These are phyloP conservation scores for Ibidorhyncha struthersii DNA, from an alignment of 2,113 vertebrate species.

Conservation along the genomic window DNA sequence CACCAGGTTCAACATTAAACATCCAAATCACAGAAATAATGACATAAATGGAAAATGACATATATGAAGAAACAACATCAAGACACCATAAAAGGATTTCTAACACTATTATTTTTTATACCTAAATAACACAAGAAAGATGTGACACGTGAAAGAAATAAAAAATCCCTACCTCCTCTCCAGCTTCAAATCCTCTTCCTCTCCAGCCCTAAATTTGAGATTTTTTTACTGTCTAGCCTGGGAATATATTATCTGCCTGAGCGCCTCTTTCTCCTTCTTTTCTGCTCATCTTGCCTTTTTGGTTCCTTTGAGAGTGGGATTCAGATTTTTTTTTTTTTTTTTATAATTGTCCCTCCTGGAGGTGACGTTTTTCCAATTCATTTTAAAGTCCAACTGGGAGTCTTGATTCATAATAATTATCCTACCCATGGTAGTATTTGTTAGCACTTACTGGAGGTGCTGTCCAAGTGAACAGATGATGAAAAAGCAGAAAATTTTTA, in stretches of 20 bases:
- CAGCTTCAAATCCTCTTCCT: background rate
- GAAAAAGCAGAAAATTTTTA: background rate
- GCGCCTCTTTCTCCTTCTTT: background rate
- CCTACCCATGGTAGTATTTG: background rate
- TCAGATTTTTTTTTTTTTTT: too few relatives aligned
- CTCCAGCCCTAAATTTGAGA: background rate
- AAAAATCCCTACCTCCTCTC: background rate
- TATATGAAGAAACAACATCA: background rate
- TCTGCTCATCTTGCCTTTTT: background rate
- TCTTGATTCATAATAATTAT: background rate
- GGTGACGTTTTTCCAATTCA: background rate
- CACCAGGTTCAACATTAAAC: background rate
- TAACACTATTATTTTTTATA: background rate
- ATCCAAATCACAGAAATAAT: background rate
- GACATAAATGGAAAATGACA: background rate
- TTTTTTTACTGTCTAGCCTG: background rate
- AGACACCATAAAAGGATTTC: background rate
- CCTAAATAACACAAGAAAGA: background rate
- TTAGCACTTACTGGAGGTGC: background rate
- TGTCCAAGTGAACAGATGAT: background rate
- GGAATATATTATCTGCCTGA: background rate
- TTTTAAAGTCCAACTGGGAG: background rate
- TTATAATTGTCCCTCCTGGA: background rate
- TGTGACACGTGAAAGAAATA: background rate
- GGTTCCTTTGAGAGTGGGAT: background rate